Conservation (phyloP, 2,888 invertebrate species). For the Diarsia rubi region DNA sequence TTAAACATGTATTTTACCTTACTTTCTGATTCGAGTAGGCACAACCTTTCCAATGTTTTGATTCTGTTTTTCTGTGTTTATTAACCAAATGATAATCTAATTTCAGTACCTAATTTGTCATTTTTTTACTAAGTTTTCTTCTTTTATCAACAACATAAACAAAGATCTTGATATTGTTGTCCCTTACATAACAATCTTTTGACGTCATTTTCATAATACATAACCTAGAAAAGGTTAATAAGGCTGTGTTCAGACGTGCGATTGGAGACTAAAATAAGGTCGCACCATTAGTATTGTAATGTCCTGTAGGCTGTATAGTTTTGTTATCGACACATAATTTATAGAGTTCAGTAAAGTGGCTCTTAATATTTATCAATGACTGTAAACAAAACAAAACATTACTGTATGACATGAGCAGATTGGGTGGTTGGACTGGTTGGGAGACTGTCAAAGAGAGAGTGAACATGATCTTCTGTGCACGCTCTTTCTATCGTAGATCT, state of each 20-base stretch:
- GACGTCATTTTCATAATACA: constrained; percentile 81
- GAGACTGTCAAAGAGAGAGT: not conserved
- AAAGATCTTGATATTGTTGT: constrained; percentile 78
- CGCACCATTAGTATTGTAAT: not conserved
- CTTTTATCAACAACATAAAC: constrained; percentile 63
- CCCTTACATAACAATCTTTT: constrained; percentile 86
- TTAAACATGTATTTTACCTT: constrained; percentile 5
- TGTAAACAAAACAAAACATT: constrained; percentile 14
- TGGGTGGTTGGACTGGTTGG: not conserved
- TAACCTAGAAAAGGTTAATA: constrained; percentile 80
- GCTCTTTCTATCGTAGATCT: too few relatives aligned
- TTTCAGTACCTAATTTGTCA: constrained; percentile 14
- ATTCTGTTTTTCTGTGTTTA: constrained; percentile 49
- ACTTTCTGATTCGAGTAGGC: not conserved
- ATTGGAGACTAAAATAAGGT: too few relatives aligned
- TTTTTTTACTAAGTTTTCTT: constrained; percentile 19
- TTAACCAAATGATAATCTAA: constrained; percentile 10
- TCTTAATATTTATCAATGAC: not conserved
- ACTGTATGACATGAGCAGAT: too few relatives aligned
- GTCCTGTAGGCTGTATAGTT: not conserved
- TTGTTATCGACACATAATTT: not conserved
- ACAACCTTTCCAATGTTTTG: constrained; percentile 57
- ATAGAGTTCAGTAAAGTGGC: not conserved
- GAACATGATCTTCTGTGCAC: too few relatives aligned
- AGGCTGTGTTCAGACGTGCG: constrained; percentile 64